Base-by-base conservation (phyloP, 2,888 invertebrate genomes). In the Lasioglossum oenotherae region DNA sequence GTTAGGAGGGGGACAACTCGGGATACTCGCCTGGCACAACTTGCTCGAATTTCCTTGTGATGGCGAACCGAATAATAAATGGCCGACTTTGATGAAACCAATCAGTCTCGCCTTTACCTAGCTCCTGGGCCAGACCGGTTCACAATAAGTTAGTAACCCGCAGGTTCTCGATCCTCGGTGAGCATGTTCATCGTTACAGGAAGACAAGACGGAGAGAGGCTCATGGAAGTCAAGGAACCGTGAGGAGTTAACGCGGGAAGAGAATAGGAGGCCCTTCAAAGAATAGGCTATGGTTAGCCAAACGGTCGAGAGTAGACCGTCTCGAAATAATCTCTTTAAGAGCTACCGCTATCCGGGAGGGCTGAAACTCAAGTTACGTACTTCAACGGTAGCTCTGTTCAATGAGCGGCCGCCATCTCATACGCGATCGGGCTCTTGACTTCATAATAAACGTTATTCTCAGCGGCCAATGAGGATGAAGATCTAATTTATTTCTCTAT, bases 261-360 rank as follows among this genome's bases (percentile, higher is more conserved):
- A 88, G 87, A 91, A 91, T 88, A 76, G 83, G 83, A 86, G 86
- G 78, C 82, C 81, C 90, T 91, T 86, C 69, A 80, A 91, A 90
- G 88, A 86, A 80, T 57, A 84, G 89, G 86, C 82, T 78, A 81
- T 84, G 83, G 88, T 87, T 88, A 84, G 85, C 88, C 87, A 86
- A 86, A 85, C 85, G 82, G 80, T 89, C 80, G 69, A 71, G 71
- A 71, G 82, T 44, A 71, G 86, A 80, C 87, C 82, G 79, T 84
- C 83, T 85, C 86, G 86, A 88, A 91, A 91, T 91, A 91, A 91
- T 91, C 91, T 89, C 89, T 91, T 91, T 87, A 87, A 90, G 87
- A 90, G 89, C 89, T 74, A 73, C 82, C 73, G 78, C 74, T 79
- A 88, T 87, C 82, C 87, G 75, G 75, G 64, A 44, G 81, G 82